phyloP scores from a whole-genome alignment of 2,888 invertebrate genomes.

The Heliconius sara region DNA sequence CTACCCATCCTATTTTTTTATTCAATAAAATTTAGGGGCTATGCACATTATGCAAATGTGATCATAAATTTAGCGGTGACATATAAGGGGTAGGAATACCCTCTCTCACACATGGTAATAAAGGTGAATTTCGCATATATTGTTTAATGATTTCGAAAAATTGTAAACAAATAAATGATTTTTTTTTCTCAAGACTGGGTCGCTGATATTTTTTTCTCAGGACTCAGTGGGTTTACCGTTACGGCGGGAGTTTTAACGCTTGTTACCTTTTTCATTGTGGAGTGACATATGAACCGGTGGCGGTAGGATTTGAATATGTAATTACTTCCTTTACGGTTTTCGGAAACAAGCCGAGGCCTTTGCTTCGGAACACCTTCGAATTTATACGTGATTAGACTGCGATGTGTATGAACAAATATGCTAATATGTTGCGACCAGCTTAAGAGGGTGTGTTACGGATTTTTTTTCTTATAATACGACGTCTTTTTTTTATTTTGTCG shows the following conservation, averaged over 20 bases:
- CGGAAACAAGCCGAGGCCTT: constrained; percentile 67
- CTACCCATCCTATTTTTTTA: constrained; percentile 85
- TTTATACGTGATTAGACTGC: constrained; percentile 35
- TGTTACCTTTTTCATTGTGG: constrained; percentile 69
- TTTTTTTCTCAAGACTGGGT: constrained; percentile 66
- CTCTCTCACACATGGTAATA: constrained; percentile 50
- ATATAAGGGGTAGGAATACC: constrained; percentile 50
- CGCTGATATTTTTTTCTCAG: constrained; percentile 80
- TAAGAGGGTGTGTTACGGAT: not conserved
- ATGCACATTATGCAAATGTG: constrained; percentile 85
- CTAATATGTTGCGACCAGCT: not conserved
- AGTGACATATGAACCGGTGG: constrained; percentile 81
- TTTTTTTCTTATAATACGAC: not conserved
- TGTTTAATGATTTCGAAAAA: constrained; percentile 63
- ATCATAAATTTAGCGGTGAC: constrained; percentile 80
- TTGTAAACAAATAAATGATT: constrained; percentile 77
- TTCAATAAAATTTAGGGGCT: constrained; percentile 83
- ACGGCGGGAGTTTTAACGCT: constrained; percentile 57
- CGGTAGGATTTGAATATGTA: constrained; percentile 82
- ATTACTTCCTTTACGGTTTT: constrained; percentile 83
- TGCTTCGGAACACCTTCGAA: constrained; percentile 46
- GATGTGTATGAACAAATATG: constrained; percentile 6
- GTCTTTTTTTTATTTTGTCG: not conserved
- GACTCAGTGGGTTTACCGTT: constrained; percentile 74
- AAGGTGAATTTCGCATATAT: constrained; percentile 54